Evolutionary conservation across 2,797 vertebrate species (phyloP).

Genomic region (Phataginus tetradactyla): DNA sequence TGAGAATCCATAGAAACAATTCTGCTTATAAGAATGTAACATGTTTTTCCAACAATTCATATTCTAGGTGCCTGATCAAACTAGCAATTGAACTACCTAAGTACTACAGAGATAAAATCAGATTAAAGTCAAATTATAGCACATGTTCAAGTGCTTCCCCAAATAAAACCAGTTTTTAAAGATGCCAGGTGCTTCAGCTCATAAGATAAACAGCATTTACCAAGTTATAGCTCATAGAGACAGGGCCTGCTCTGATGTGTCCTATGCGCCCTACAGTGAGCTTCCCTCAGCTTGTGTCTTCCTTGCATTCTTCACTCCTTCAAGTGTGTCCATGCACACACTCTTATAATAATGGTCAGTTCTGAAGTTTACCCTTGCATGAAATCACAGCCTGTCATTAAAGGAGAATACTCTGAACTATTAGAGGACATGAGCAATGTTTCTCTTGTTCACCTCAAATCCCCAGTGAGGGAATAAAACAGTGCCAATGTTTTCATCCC

Average conservation of each 20-base stretch:
- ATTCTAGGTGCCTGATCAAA: slow-evolving; percentile 63
- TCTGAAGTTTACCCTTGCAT: neutral
- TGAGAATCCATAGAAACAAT: slow-evolving; percentile 68
- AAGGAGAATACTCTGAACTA: neutral
- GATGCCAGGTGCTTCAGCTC: slow-evolving; percentile 38
- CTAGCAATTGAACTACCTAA: slow-evolving; percentile 68
- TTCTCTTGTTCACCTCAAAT: neutral
- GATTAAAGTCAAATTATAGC: slow-evolving; percentile 67
- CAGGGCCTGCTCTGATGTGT: neutral
- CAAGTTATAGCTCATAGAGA: neutral
- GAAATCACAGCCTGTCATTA: neutral
- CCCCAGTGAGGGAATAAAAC: neutral
- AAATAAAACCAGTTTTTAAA: slow-evolving; percentile 74
- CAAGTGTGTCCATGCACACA: neutral
- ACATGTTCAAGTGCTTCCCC: slow-evolving; percentile 58
- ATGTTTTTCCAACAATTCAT: slow-evolving; percentile 65
- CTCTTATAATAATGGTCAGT: neutral
- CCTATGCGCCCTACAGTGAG: neutral
- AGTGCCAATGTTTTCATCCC: neutral
- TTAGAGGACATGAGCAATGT: neutral
- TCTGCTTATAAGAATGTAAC: slow-evolving; percentile 72
- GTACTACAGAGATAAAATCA: slow-evolving; percentile 35
- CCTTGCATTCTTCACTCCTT: neutral
- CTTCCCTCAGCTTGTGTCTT: neutral
- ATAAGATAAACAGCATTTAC: slow-evolving; percentile 25